Conservation (phyloP, 2,888 invertebrate species). For the Dicycla oo region DNA sequence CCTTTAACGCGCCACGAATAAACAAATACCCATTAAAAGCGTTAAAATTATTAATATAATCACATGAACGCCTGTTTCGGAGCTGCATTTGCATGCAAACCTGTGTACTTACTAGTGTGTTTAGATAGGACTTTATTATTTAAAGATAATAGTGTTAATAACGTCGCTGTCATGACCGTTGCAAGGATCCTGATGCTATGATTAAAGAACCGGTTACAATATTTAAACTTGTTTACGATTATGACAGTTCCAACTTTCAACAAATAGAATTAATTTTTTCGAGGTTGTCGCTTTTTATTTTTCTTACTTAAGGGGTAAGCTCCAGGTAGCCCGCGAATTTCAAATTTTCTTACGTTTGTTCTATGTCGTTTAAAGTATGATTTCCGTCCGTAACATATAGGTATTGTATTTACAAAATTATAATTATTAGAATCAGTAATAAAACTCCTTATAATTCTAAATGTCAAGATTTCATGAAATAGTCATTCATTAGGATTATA, state of each 20-base stretch:
- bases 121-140: slow-evolving; percentile 81
- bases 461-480: too few relatives aligned
- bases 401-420: too few relatives aligned
- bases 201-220: slow-evolving; percentile 70
- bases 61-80: slow-evolving; percentile 70
- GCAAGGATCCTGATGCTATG: slow-evolving; percentile 67
- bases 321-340: too few relatives aligned
- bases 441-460: too few relatives aligned
- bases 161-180: slow-evolving; percentile 62
- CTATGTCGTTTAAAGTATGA: too few relatives aligned
- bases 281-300: slow-evolving; percentile 11
- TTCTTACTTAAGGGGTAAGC: too few relatives aligned
- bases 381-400: too few relatives aligned
- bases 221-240: slow-evolving; percentile 70
- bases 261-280: slow-evolving; percentile 35
- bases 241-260: slow-evolving; percentile 46
- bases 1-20: slow-evolving; percentile 80
- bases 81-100: slow-evolving; percentile 77
- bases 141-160: slow-evolving; percentile 79
- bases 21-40: slow-evolving; percentile 84
- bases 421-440: too few relatives aligned
- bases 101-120: slow-evolving; percentile 68
- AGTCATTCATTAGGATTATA: too few relatives aligned
- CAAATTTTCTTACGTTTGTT: too few relatives aligned
- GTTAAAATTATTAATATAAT: slow-evolving; percentile 86